Conservation (phyloP, 2,888 invertebrate genomes). For the Steinernema hermaphroditum region DNA sequence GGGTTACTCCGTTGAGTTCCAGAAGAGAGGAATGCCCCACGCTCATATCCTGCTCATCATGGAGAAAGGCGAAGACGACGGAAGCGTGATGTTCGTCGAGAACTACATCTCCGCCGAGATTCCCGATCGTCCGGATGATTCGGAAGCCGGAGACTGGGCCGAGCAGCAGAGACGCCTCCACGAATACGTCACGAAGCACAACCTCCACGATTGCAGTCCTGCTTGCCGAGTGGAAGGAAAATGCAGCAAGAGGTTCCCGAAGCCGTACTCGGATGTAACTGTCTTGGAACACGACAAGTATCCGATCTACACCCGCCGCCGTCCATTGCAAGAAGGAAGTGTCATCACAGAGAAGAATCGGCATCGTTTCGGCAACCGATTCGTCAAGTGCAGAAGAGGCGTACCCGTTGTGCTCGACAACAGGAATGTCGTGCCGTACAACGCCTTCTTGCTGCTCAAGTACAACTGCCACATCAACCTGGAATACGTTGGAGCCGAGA, state of each 20-base stretch:
- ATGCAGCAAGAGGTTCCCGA: constrained; percentile 68
- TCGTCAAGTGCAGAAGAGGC: background rate
- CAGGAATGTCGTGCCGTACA: constrained; percentile 67
- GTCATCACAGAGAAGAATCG: background rate
- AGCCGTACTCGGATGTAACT: constrained; percentile 56
- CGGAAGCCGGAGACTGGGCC: background rate
- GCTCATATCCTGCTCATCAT: background rate
- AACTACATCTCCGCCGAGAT: constrained; percentile 21
- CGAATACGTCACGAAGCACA: background rate
- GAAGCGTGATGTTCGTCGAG: background rate
- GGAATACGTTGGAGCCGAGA: constrained; percentile 35
- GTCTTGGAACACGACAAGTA: constrained; percentile 63
- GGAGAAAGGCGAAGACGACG: background rate
- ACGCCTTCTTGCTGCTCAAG: constrained; percentile 43
- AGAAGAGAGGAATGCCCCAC: constrained; percentile 31
- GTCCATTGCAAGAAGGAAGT: constrained; percentile 41
- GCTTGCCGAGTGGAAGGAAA: constrained; percentile 39
- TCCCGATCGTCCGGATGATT: background rate
- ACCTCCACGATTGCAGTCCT: background rate
- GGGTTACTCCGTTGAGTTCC: constrained; percentile 23
- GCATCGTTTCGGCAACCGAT: background rate
- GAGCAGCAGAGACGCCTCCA: background rate
- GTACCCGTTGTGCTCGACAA: constrained; percentile 53
- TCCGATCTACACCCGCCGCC: constrained; percentile 64
- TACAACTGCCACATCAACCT: constrained; percentile 54